Conservation (phyloP, 2,113 vertebrate species). For the Gavialis gangeticus region DNA sequence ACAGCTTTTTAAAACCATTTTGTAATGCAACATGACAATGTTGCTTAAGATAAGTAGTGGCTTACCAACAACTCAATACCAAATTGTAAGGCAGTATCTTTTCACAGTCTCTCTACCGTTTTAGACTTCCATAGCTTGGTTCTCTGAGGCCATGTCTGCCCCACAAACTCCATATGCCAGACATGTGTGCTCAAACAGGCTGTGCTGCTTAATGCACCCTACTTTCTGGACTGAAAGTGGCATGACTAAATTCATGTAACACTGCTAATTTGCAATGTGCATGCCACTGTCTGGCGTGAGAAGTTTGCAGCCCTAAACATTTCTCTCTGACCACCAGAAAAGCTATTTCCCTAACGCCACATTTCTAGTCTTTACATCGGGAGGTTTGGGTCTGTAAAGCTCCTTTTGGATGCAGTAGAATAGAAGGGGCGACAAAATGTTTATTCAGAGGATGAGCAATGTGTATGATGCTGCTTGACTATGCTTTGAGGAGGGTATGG, state of each 20-base stretch:
- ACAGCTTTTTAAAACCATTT: neutral
- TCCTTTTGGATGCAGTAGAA: neutral
- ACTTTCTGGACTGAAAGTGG: too few relatives aligned
- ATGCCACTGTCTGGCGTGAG: too few relatives aligned
- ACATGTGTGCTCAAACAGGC: too few relatives aligned
- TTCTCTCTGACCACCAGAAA: neutral
- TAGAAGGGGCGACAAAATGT: conserved; percentile 6
- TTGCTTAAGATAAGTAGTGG: neutral
- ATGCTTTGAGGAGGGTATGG: neutral
- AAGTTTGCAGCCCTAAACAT: too few relatives aligned
- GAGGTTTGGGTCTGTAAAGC: conserved; percentile 7
- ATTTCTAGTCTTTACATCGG: neutral
- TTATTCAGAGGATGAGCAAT: conserved; percentile 45
- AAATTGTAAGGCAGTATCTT: neutral
- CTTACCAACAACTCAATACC: neutral
- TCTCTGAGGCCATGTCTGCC: neutral
- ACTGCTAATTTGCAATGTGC: too few relatives aligned
- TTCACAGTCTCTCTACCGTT: neutral
- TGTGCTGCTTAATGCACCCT: too few relatives aligned
- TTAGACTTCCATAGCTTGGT: neutral
- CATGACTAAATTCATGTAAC: too few relatives aligned
- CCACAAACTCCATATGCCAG: too few relatives aligned
- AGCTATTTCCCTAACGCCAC: neutral
- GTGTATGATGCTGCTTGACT: neutral
- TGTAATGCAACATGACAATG: neutral